A percentile compares a stretch with the other conserved stretches of the same genome.
These are phyloP conservation scores for Pygmarrhopalites habei DNA, from an alignment of 1,140 invertebrate species.

Conservation along the genomic window DNA sequence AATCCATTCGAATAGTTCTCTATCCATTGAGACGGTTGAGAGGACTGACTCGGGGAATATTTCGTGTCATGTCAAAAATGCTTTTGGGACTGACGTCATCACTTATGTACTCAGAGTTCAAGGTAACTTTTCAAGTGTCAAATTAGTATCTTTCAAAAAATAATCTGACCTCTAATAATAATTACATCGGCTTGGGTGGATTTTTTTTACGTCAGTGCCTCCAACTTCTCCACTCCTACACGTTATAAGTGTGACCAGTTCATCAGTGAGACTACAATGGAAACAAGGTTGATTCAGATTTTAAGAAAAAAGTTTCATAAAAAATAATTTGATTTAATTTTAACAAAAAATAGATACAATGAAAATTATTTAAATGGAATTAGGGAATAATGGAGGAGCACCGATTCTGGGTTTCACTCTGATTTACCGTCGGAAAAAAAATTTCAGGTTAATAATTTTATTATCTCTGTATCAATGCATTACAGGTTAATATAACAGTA, in stretches of 20 bases:
- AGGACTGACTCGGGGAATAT: constrained; percentile 67
- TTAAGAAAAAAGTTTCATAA: too few species aligned
- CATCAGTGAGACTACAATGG: constrained; percentile 49
- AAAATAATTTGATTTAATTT: too few species aligned
- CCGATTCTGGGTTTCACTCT: constrained; percentile 40
- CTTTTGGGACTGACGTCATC: constrained; percentile 58
- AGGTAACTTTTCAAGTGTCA: constrained; percentile 50
- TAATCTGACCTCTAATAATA: neutral
- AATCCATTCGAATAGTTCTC: constrained; percentile 49
- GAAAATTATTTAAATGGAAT: too few species aligned
- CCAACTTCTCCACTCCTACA: constrained; percentile 48
- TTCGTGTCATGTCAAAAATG: constrained; percentile 65
- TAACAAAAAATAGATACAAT: too few species aligned
- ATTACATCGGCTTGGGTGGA: neutral
- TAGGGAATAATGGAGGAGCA: constrained; percentile 50
- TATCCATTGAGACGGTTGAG: constrained; percentile 66
- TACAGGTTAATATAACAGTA: too few species aligned
- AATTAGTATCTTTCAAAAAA: neutral
- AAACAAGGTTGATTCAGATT: too few species aligned
- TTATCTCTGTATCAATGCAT: too few species aligned
- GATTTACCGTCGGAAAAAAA: too few species aligned
- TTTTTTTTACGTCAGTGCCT: constrained; percentile 43
- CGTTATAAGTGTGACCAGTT: constrained; percentile 46
- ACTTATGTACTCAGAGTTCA: constrained; percentile 55
- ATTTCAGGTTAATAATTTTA: too few species aligned